Conservation (phyloP, 2,113 vertebrate genomes). For the Seriola aureovittata region DNA sequence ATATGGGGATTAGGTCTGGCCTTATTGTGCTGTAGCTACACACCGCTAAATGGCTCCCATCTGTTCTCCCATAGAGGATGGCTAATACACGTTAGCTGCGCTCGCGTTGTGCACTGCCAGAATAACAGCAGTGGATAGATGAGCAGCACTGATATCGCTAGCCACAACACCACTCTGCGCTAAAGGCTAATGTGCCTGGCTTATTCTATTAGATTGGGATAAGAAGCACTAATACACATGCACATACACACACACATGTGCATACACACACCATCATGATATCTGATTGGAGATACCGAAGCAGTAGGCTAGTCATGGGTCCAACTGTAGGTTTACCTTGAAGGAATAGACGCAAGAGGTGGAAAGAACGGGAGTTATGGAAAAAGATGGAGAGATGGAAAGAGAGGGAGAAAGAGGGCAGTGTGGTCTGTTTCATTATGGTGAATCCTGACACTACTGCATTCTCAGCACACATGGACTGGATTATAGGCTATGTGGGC, state of each 20-base stretch:
- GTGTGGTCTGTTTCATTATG: conserved; percentile 83
- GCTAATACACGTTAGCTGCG: conserved; percentile 80
- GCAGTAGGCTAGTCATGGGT: conserved; percentile 44
- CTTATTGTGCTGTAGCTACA: conserved; percentile 82
- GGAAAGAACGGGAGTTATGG: conserved; percentile 64
- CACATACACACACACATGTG: conserved; percentile 32
- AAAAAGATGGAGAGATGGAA: conserved; percentile 76
- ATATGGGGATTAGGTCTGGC: conserved; percentile 83
- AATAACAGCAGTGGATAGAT: conserved; percentile 85
- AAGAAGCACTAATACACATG: conserved; percentile 71
- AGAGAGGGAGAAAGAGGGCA: conserved; percentile 76
- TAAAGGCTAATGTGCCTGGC: conserved; percentile 83
- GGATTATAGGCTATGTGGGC: conserved; percentile 81
- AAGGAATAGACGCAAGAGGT: conserved; percentile 64
- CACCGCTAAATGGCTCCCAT: conserved; percentile 84
- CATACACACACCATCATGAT: conserved; percentile 30
- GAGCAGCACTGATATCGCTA: conserved; percentile 80
- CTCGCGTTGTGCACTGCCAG: conserved; percentile 70
- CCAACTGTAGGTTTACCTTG: conserved; percentile 63
- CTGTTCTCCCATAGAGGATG: conserved; percentile 78
- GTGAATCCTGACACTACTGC: conserved; percentile 84
- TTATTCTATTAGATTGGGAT: conserved; percentile 85
- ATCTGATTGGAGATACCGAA: conserved; percentile 74
- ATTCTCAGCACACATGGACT: conserved; percentile 84
- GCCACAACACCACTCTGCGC: conserved; percentile 75